Percentiles rank a stretch among this genome's conserved stretches.
phyloP scores from a whole-genome alignment of 1,140 invertebrate species.

The Sarcophaga peregrina region DNA sequence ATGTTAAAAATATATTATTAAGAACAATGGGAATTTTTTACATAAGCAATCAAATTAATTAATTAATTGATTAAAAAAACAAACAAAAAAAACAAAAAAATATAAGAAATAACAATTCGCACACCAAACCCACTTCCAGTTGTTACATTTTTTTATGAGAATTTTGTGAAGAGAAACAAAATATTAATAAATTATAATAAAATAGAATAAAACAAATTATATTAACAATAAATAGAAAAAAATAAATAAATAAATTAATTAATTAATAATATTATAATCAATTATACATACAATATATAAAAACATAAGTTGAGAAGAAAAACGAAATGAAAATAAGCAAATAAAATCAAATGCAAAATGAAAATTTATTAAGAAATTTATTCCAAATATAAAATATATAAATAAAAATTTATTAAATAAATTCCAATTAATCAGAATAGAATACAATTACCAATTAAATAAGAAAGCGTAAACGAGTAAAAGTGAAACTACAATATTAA shows the following conservation, averaged over 20 bases:
- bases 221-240: conserved; percentile 56
- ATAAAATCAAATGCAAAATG: conserved; percentile 43
- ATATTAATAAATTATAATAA: conserved; percentile 7
- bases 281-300: conserved; percentile 40
- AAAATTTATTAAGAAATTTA: conserved; percentile 5
- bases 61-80: not conserved
- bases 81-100: conserved; percentile 30
- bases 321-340: conserved; percentile 47
- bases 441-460: conserved; percentile 40
- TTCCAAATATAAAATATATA: conserved; percentile 42
- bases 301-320: conserved; percentile 45
- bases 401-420: conserved; percentile 40
- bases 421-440: conserved; percentile 49
- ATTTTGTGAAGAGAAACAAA: conserved; percentile 19
- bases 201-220: conserved; percentile 17
- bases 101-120: conserved; percentile 43
- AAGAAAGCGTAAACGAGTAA: not conserved
- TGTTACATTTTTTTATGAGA: conserved; percentile 39
- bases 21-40: conserved; percentile 38
- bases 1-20: not conserved
- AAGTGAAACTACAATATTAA: conserved; percentile 15
- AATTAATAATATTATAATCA: conserved; percentile 38
- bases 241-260: conserved; percentile 45
- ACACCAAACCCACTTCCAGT: conserved; percentile 41
- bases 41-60: conserved; percentile 22